Evolutionary conservation across 2,888 invertebrate genomes (phyloP), one percentile per base, ranked within the genome.

Genomic region (Lasioglossum lativentre): DNA sequence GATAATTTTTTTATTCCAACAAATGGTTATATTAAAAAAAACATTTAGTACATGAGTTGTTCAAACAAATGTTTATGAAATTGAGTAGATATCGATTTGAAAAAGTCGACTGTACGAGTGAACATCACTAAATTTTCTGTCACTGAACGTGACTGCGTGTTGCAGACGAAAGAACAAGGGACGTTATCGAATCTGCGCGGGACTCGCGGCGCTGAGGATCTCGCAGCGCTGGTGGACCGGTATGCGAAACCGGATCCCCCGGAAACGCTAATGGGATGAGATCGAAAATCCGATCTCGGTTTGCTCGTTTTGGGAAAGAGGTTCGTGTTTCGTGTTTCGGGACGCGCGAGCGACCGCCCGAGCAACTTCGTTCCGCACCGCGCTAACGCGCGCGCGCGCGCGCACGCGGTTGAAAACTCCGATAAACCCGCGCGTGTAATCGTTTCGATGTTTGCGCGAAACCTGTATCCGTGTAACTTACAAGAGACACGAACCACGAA

Each of bases 231-330:
- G 12, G 34, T 68, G 68, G 78, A 79, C 84, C 78, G 73, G 84
- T 84, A 78, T n/a, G 70, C 78, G 73, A 59, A 85, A 83, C 78
- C 85, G 79, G 85, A 78, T 76, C 75, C 73, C 79, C 84, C 78
- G 79, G 79, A 84, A 84, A 85, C 52, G 78, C 42, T 79, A 84
- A 79, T 84, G 78, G 74, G 71, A 66, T 66, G 66, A 66, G 66
- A 66, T 66, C 66, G 66, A 73, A 77, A 74, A 70, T 76, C 8
- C 19, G 52, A 76, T 83, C 72, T 75, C 82, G 42, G 77, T 66
- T 83, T 52, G 74, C 40, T 71, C 72, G 77, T 74, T 78, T 84
- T 68, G 52, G 45, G 83, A 27, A 63, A 74, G 59, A 63, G 72
- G 70, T 19, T 27, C 30, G 63, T 34, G 45, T 23, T 14, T 70